Percentiles rank a stretch among this genome's conserved stretches.
These are phyloP conservation scores for Leucophora obtusa DNA, from an alignment of 2,888 invertebrate genomes.

Conservation along the genomic window DNA sequence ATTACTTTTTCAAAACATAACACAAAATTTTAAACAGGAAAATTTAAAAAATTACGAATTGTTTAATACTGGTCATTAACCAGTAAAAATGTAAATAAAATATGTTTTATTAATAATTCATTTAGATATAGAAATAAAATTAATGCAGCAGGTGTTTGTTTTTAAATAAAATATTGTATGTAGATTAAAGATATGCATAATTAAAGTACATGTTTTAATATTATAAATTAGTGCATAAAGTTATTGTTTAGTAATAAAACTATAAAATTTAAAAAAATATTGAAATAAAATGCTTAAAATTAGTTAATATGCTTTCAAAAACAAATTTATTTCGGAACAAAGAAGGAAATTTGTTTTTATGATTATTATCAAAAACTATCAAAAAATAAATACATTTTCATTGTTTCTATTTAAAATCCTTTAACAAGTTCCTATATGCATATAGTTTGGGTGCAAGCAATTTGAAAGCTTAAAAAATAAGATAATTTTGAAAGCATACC, in stretches of 20 bases:
- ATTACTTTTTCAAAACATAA: conserved; percentile 14
- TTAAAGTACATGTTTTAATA: background rate
- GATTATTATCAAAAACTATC: too few relatives aligned
- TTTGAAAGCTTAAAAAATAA: too few relatives aligned
- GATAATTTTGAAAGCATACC: too few relatives aligned
- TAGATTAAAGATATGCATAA: background rate
- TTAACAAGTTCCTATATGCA: too few relatives aligned
- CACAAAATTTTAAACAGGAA: background rate
- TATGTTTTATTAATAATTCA: background rate
- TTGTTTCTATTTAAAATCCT: too few relatives aligned
- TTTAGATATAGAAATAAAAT: background rate
- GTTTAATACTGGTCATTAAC: background rate
- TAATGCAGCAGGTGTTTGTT: background rate
- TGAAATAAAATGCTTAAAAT: conserved; percentile 15
- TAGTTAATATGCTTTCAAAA: conserved; percentile 13
- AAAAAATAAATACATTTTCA: too few relatives aligned
- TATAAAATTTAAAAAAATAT: background rate
- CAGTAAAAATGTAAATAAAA: background rate
- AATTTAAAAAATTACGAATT: background rate
- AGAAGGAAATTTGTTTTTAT: too few relatives aligned
- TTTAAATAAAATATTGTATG: background rate
- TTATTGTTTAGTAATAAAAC: background rate
- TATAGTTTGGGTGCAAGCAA: too few relatives aligned
- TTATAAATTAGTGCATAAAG: background rate
- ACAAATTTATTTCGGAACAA: conserved; percentile 2